Evolutionary conservation across 1,140 invertebrate species (phyloP).

Genomic region (Macrosteles quadrilineatus): DNA sequence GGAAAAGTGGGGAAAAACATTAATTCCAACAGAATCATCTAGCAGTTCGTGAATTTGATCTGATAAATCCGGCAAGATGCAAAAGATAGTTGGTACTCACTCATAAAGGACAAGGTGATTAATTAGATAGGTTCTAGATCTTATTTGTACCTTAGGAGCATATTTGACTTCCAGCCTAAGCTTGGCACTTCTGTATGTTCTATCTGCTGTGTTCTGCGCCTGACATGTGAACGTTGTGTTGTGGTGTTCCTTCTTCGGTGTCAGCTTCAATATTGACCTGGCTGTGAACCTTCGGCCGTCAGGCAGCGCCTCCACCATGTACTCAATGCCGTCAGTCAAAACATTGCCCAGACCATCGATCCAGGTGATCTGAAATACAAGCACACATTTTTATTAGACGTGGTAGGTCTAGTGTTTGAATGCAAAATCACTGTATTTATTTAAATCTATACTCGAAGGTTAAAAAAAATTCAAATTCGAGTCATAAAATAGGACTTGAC

Average conservation of each 20-base stretch:
- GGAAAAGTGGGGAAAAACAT: no score
- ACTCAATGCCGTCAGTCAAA: constrained; percentile 71
- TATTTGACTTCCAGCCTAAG: constrained; percentile 81
- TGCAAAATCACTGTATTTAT: no score
- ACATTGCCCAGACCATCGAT: constrained; percentile 78
- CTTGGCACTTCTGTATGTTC: constrained; percentile 75
- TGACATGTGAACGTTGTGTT: constrained; percentile 91
- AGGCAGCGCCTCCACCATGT: constrained; percentile 68
- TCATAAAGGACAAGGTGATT: no score
- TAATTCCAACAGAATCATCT: no score
- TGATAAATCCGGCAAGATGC: no score
- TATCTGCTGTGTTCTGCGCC: constrained; percentile 82
- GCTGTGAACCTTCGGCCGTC: constrained; percentile 81
- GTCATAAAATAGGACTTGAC: no score
- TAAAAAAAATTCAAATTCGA: no score
- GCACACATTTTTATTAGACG: constrained; percentile 32
- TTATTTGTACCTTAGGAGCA: constrained; percentile 82
- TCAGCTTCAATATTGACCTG: constrained; percentile 79
- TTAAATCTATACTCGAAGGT: no score
- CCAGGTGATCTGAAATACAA: constrained; percentile 79
- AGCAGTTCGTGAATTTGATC: no score
- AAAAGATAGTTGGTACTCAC: no score
- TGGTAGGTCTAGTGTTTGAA: no score
- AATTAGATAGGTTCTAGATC: no score
- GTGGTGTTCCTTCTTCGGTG: constrained; percentile 82